Evolutionary conservation across 2,888 invertebrate species (phyloP).

Genomic region (Schizotus pectinicornis): DNA sequence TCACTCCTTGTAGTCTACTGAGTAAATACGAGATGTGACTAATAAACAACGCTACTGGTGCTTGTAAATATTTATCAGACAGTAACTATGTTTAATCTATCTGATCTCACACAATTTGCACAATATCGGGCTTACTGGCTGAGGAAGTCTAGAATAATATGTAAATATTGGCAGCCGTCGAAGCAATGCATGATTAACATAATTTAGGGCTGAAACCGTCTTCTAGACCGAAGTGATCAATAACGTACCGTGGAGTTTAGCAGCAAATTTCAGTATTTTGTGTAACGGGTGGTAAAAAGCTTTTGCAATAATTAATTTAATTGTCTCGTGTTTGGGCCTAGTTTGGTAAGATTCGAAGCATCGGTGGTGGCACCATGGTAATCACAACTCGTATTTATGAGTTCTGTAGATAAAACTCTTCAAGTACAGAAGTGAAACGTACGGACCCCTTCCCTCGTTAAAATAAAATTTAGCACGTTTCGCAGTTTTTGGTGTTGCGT

Average conservation of each 20-base stretch:
- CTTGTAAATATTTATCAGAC: slow-evolving; percentile 27
- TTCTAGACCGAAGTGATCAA: background rate
- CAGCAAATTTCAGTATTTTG: slow-evolving; percentile 1
- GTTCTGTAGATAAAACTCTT: slow-evolving; percentile 9
- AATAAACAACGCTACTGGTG: slow-evolving; percentile 18
- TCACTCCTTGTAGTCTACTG: slow-evolving; percentile 37
- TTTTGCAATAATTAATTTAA: too few relatives aligned
- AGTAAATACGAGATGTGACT: slow-evolving; percentile 38
- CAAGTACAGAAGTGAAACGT: slow-evolving; percentile 14
- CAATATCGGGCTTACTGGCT: slow-evolving; percentile 11
- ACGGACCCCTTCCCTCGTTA: slow-evolving; percentile 5
- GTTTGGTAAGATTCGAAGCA: too few relatives aligned
- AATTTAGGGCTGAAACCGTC: background rate
- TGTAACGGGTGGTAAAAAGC: too few relatives aligned
- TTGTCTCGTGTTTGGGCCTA: too few relatives aligned
- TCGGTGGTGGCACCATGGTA: too few relatives aligned
- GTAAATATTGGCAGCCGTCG: slow-evolving; percentile 14
- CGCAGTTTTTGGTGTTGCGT: too few relatives aligned
- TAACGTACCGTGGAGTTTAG: background rate
- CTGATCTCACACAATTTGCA: slow-evolving; percentile 24
- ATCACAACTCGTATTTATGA: slow-evolving; percentile 14
- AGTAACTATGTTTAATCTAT: slow-evolving; percentile 22
- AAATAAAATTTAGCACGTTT: slow-evolving; percentile 12
- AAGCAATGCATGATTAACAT: slow-evolving; percentile 5
- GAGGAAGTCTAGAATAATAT: slow-evolving; percentile 12